Percentiles rank a stretch among this genome's conserved stretches.
Evolutionary conservation across 2,113 vertebrate genomes (phyloP).

Genomic region (Chrysemys picta): DNA sequence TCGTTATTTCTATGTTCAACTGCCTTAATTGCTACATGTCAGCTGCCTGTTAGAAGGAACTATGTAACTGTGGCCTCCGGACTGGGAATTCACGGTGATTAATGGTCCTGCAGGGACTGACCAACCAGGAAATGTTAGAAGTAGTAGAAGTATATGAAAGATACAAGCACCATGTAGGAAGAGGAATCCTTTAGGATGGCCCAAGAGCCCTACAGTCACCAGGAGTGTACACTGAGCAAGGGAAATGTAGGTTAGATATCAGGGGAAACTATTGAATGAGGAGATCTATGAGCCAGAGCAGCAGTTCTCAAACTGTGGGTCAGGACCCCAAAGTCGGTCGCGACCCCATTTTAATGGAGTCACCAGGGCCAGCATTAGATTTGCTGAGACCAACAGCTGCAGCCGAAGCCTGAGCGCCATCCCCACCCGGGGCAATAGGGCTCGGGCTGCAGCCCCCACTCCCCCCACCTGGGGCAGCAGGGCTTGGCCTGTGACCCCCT

Average conservation of each 20-base stretch:
- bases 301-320: too few relatives aligned
- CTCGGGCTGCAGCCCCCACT: too few relatives aligned
- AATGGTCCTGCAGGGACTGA: slow-evolving; percentile 73
- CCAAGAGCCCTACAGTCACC: rapidly evolving
- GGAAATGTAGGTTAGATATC: neutral
- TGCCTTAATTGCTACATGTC: slow-evolving; percentile 74
- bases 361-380: too few relatives aligned
- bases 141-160: slow-evolving; percentile 21
- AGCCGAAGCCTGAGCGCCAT: too few relatives aligned
- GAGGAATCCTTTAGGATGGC: neutral
- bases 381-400: too few relatives aligned
- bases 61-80: slow-evolving; percentile 53
- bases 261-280: rapidly evolving
- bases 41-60: slow-evolving; percentile 73
- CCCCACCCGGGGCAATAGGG: too few relatives aligned
- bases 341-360: too few relatives aligned
- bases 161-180: neutral
- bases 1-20: slow-evolving; percentile 75
- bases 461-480: too few relatives aligned
- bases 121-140: slow-evolving; percentile 73
- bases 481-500: too few relatives aligned
- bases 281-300: neutral
- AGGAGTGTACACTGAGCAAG: neutral
- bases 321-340: too few relatives aligned
- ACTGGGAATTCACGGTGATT: slow-evolving; percentile 72